phyloP scores from a whole-genome alignment of 2,113 vertebrate species.

The Myiagra hebetior region DNA sequence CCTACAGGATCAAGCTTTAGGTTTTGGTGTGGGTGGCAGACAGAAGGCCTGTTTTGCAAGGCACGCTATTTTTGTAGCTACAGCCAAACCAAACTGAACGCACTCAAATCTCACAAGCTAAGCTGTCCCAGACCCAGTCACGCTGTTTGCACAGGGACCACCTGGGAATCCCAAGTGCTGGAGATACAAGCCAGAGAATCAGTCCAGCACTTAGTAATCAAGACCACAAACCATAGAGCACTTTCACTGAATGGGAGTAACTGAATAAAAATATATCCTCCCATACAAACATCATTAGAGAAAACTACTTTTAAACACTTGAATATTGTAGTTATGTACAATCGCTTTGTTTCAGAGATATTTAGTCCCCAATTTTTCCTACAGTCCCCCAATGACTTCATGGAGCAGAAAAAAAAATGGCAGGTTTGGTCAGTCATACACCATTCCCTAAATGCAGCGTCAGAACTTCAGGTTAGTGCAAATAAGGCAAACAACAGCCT shows the following conservation, averaged over 20 bases:
- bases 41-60: conserved; percentile 41
- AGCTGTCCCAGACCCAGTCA: conserved; percentile 28
- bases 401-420: not conserved
- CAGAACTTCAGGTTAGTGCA: not conserved
- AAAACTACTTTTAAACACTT: not conserved
- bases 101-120: not conserved
- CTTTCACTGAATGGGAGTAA: not conserved
- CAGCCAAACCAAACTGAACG: not conserved
- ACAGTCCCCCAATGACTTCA: not conserved
- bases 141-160: not conserved
- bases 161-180: conserved; percentile 14
- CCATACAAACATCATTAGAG: not conserved
- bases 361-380: not conserved
- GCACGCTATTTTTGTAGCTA: conserved; percentile 8
- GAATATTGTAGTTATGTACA: fast-evolving
- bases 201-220: not conserved
- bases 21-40: conserved; percentile 54
- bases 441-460: not conserved
- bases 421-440: not conserved
- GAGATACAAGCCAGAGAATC: not conserved
- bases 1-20: conserved; percentile 24
- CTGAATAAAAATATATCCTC: not conserved
- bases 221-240: not conserved
- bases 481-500: not conserved
- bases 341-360: not conserved